Conservation (phyloP, 2,113 vertebrate species). For the Takifugu bimaculatus region DNA sequence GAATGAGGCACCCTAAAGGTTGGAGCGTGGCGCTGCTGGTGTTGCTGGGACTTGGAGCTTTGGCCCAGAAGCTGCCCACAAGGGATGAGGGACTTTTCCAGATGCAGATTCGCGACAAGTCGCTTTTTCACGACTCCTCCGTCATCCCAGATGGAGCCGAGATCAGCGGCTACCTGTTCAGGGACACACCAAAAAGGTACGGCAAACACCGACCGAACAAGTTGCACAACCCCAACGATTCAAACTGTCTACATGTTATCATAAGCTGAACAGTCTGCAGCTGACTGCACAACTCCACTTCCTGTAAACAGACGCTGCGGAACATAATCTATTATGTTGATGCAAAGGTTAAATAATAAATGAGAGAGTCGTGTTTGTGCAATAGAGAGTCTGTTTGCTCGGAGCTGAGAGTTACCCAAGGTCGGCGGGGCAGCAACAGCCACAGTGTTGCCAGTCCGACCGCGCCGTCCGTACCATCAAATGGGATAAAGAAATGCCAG, state of each 20-base stretch:
- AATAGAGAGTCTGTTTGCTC: conserved; percentile 36
- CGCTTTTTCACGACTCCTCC: conserved; percentile 88
- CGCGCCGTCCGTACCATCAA: background rate
- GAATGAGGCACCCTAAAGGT: conserved; percentile 80
- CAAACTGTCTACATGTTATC: conserved; percentile 3
- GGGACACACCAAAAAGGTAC: conserved; percentile 93
- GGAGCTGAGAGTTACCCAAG: conserved; percentile 18
- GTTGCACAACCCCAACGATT: background rate
- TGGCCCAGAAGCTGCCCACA: conserved; percentile 91
- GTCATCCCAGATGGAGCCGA: conserved; percentile 94
- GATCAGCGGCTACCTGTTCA: conserved; percentile 93
- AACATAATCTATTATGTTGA: conserved; percentile 47
- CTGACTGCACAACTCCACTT: conserved; percentile 36
- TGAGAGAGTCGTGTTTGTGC: conserved; percentile 54
- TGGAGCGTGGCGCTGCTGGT: conserved; percentile 68
- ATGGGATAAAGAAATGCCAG: conserved; percentile 9
- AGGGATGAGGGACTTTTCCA: conserved; percentile 96
- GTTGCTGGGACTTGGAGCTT: conserved; percentile 68
- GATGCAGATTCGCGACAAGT: conserved; percentile 94
- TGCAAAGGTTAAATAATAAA: conserved; percentile 69
- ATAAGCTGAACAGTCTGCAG: conserved; percentile 1
- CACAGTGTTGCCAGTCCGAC: background rate
- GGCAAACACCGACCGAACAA: background rate
- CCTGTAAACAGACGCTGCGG: conserved; percentile 47
- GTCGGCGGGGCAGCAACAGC: conserved; percentile 9